Conservation (phyloP, 2,113 vertebrate genomes). For the Neotragus moschatus region DNA sequence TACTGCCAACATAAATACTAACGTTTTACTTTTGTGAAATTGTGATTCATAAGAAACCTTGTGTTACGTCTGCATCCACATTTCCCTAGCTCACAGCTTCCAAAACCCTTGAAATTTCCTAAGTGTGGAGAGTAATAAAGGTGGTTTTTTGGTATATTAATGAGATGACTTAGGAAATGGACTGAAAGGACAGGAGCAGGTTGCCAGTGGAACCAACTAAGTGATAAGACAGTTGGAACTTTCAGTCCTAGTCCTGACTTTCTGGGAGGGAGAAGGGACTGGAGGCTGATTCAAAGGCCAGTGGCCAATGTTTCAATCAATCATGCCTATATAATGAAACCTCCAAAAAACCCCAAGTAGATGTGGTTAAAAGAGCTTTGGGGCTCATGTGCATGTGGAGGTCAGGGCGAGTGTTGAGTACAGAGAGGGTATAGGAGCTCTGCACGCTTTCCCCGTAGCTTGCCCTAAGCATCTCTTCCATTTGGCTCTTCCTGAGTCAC, state of each 20-base stretch:
- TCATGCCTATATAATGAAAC: neutral
- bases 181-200: neutral
- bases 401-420: neutral
- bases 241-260: neutral
- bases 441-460: neutral
- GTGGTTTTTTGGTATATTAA: neutral
- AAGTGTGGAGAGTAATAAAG: neutral
- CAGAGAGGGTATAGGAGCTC: neutral
- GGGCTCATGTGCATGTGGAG: neutral
- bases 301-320: neutral
- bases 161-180: neutral
- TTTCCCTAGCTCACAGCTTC: neutral
- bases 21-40: neutral
- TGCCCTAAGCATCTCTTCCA: neutral
- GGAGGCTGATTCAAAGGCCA: neutral
- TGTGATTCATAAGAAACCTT: neutral
- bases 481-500: neutral
- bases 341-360: neutral
- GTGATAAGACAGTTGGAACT: neutral
- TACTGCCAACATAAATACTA: neutral
- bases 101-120: neutral
- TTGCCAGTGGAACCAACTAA: neutral
- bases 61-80: neutral
- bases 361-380: neutral
- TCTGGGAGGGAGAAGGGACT: neutral